Conservation (phyloP, 2,888 invertebrate species). For the Drepanosiphum platanoidis region DNA sequence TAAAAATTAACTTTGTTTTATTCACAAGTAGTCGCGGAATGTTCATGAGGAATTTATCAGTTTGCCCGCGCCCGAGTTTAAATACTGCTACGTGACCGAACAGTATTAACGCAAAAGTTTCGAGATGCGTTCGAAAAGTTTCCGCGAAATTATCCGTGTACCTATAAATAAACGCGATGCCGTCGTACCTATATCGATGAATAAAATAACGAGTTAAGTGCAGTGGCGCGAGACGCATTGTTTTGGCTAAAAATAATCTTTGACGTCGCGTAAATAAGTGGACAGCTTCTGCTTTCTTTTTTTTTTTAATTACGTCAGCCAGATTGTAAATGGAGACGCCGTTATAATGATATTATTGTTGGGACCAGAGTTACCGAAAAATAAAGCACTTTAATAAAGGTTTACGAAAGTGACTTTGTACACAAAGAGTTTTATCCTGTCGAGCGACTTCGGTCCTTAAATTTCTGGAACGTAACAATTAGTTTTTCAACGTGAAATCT, state of each 20-base stretch:
- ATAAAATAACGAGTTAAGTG: background rate
- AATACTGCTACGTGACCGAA: background rate
- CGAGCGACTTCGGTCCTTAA: background rate
- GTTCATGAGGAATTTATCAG: background rate
- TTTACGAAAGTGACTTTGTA: background rate
- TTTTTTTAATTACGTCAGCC: background rate
- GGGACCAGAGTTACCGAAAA: background rate
- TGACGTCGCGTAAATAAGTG: too few relatives aligned
- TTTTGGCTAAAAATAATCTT: background rate
- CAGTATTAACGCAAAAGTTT: background rate
- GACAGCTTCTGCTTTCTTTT: too few relatives aligned
- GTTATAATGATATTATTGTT: background rate
- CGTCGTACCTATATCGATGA: background rate
- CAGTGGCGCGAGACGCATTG: background rate
- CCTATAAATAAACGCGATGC: background rate
- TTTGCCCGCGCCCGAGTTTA: background rate
- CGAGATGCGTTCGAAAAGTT: background rate
- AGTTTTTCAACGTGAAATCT: background rate
- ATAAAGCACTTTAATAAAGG: background rate
- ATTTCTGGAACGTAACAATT: background rate
- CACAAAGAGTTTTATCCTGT: background rate
- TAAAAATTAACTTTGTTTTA: background rate
- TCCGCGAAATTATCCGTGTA: background rate
- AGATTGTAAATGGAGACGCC: background rate
- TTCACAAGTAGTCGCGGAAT: background rate